A percentile compares a stretch with the other conserved stretches of the same genome.
Conservation (phyloP, 1,140 invertebrate genomes). For the Helicoverpa zea region DNA sequence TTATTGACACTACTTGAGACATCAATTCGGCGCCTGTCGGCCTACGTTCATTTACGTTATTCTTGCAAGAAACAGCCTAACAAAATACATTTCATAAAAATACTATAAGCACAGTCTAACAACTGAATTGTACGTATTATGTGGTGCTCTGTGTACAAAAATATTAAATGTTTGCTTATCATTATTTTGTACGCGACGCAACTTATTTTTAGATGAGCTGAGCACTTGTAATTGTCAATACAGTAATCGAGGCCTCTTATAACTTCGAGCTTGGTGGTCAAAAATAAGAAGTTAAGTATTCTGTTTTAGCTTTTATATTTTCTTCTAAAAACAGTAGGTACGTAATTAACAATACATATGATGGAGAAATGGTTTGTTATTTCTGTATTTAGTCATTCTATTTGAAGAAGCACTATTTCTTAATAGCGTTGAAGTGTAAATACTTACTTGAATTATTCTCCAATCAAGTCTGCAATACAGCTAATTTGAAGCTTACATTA, state of each 20-base stretch:
- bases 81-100: not conserved
- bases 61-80: conserved; percentile 17
- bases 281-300: conserved; percentile 14
- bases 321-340: not conserved
- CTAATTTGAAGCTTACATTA: not conserved
- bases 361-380: too few species aligned
- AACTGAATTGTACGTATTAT: not conserved
- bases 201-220: conserved; percentile 29
- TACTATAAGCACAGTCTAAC: not conserved
- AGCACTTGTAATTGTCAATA: conserved; percentile 45
- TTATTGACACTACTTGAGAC: conserved; percentile 42
- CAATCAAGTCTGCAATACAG: too few species aligned
- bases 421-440: too few species aligned
- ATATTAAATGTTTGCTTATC: conserved; percentile 47
- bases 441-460: too few species aligned
- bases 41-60: conserved; percentile 41
- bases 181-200: conserved; percentile 38
- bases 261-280: conserved; percentile 27
- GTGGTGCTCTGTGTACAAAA: conserved; percentile 21
- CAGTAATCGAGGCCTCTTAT: conserved; percentile 47
- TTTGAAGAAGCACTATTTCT: too few species aligned
- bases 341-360: too few species aligned
- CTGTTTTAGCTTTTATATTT: conserved; percentile 23
- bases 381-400: too few species aligned
- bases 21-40: conserved; percentile 39